Evolutionary conservation across 2,888 invertebrate genomes (phyloP), one percentile per base, ranked within the genome.

Genomic region (Tachystola acroxantha): DNA sequence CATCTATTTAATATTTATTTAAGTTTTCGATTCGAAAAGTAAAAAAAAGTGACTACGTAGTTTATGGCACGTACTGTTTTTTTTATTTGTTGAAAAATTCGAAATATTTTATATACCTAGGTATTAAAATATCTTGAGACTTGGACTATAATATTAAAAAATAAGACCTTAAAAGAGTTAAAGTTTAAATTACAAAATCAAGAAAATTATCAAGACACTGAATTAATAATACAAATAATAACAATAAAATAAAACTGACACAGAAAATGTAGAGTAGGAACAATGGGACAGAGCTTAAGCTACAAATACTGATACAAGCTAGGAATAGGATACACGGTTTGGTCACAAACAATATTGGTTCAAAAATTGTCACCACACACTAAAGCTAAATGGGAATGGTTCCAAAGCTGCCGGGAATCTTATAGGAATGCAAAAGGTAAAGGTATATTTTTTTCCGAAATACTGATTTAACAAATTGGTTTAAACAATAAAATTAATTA

Each of bases 241-340:
- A 5, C n/a, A 33, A 43, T 31, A 34, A 19, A 34, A 24, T 36
- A 43, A 32, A 37, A 32, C 11, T 38, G 22, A 36, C 36, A 16
- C n/a, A 16, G 6, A 16, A 16, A 16, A 16, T 16, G 16, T 16
- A 16, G 16, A 16, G 16, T 16, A 85, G 84, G 82, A 85, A 85
- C 84, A 75, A 76, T 53, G 60, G 66, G 58, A 66, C 32, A 72
- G 63, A 66, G 53, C 81, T 82, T 81, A 84, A 29, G 38, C 73
- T 81, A 82, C 55, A 60, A 81, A 82, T 84, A 84, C 80, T 82
- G 81, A 77, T 77, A 75, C 56, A 71, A 64, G 64, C 73, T 81
- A 82, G 76, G 77, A 67, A 61, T 68, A 65, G 70, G 72, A 53
- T 57, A 52, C 47, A 53, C 48, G 61, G 64, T 72, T 71, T 71